A percentile compares a stretch with the other conserved stretches of the same genome.
phyloP scores from a whole-genome alignment of 2,888 invertebrate genomes.

The Hypomecis atomaria region DNA sequence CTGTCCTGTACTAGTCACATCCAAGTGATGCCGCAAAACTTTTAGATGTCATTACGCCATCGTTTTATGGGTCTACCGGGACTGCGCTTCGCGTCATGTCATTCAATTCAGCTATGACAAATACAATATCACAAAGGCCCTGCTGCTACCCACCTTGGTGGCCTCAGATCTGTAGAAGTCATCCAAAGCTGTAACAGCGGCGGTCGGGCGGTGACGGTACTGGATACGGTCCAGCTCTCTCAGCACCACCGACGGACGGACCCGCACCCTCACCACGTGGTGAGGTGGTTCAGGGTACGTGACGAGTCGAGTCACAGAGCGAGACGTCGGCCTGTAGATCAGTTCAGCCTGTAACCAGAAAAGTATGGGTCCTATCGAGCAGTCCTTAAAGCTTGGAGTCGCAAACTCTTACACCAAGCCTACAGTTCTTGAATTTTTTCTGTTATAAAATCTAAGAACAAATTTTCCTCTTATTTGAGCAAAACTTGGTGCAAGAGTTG shows the following conservation, averaged over 20 bases:
- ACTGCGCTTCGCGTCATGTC: no score
- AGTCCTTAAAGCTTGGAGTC: background rate
- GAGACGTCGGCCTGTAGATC: conserved; percentile 77
- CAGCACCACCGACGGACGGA: conserved; percentile 87
- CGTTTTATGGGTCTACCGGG: no score
- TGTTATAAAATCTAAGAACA: no score
- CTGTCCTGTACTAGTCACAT: no score
- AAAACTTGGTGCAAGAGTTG: conserved; percentile 19
- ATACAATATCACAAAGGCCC: no score
- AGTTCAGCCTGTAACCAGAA: conserved; percentile 70
- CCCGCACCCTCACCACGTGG: conserved; percentile 83
- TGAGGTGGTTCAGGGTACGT: conserved; percentile 85
- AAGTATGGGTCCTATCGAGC: background rate
- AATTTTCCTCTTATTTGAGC: no score
- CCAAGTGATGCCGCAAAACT: no score
- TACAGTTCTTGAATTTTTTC: background rate
- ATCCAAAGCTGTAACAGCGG: conserved; percentile 87
- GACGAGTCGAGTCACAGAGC: conserved; percentile 85
- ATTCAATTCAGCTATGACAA: no score
- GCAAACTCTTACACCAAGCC: conserved; percentile 14
- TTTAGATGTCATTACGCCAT: no score
- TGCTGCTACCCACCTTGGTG: conserved; percentile 85
- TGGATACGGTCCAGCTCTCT: conserved; percentile 89
- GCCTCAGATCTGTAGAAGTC: conserved; percentile 91
- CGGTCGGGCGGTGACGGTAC: conserved; percentile 85